These are phyloP conservation scores for Coelopa pilipes DNA, from an alignment of 2,888 invertebrate genomes.

Conservation along the genomic window DNA sequence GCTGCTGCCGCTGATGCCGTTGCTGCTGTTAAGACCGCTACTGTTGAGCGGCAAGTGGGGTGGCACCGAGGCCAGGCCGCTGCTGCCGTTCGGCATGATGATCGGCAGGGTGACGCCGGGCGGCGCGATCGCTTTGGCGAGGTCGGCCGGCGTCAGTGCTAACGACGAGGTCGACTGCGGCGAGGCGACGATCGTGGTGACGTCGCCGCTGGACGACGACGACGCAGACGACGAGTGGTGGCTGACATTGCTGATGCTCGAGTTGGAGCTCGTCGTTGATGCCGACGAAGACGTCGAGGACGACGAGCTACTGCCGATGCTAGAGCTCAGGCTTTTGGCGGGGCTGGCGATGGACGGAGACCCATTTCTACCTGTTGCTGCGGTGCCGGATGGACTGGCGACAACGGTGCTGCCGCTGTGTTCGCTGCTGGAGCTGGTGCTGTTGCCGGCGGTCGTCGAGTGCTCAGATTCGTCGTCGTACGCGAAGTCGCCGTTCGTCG, in stretches of 20 bases:
- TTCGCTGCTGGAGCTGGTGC: constrained; percentile 63
- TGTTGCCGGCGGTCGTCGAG: constrained; percentile 59
- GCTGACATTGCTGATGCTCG: constrained; percentile 31
- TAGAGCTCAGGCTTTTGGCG: constrained; percentile 58
- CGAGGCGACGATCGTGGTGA: constrained; percentile 44
- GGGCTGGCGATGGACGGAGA: constrained; percentile 47
- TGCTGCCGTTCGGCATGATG: constrained; percentile 55
- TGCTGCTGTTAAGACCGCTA: constrained; percentile 40
- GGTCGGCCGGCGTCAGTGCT: too few relatives aligned
- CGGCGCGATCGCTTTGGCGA: background rate
- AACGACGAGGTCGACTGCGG: constrained; percentile 41
- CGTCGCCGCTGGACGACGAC: constrained; percentile 52
- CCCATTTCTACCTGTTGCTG: constrained; percentile 25
- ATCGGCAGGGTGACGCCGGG: constrained; percentile 57
- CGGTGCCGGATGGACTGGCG: constrained; percentile 51
- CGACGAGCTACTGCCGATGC: constrained; percentile 53
- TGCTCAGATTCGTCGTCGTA: constrained; percentile 63
- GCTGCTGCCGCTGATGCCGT: constrained; percentile 51
- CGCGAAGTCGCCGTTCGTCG: constrained; percentile 29
- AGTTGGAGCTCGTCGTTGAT: constrained; percentile 17
- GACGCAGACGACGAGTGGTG: constrained; percentile 23
- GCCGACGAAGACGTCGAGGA: background rate
- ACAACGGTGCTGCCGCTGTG: constrained; percentile 63
- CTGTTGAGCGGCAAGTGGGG: constrained; percentile 41
- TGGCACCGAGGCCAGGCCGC: constrained; percentile 50